phyloP scores from a whole-genome alignment of 2,797 vertebrate genomes.

The Nasua narica region DNA sequence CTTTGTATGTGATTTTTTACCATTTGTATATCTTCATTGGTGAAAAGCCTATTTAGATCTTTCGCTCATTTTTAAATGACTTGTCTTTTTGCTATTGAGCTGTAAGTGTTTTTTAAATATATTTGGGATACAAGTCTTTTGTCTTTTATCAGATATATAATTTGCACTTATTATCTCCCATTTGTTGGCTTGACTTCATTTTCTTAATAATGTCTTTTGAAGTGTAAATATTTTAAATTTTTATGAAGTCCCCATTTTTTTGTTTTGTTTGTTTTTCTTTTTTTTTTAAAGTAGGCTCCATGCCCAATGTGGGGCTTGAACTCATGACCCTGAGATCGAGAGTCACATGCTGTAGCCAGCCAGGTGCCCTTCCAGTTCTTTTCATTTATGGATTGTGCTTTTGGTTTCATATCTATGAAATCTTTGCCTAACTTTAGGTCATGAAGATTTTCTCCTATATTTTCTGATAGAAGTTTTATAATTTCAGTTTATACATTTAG shows the following conservation, averaged over 20 bases:
- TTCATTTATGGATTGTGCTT: not conserved
- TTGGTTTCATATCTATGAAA: not conserved
- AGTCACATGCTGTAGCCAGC: not conserved
- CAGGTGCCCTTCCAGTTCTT: not conserved
- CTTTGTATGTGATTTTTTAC: not conserved
- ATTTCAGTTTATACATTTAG: not conserved
- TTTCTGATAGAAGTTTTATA: not conserved
- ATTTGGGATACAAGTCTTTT: not conserved
- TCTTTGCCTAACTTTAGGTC: not conserved
- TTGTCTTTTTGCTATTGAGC: not conserved
- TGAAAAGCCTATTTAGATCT: not conserved
- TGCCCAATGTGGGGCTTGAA: not conserved
- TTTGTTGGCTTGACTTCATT: slow-evolving; percentile 14
- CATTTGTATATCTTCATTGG: not conserved
- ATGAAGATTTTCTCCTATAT: not conserved
- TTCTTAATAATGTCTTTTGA: not conserved
- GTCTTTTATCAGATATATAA: not conserved
- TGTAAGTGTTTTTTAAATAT: not conserved
- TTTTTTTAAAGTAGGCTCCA: not conserved
- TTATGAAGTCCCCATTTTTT: not conserved
- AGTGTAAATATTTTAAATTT: not conserved
- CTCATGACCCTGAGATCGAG: not conserved
- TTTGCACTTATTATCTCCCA: not conserved
- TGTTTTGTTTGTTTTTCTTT: not conserved
- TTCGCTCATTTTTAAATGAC: not conserved